These are phyloP conservation scores for Drosophila cognata DNA, from an alignment of 2,888 invertebrate species.

Conservation along the genomic window DNA sequence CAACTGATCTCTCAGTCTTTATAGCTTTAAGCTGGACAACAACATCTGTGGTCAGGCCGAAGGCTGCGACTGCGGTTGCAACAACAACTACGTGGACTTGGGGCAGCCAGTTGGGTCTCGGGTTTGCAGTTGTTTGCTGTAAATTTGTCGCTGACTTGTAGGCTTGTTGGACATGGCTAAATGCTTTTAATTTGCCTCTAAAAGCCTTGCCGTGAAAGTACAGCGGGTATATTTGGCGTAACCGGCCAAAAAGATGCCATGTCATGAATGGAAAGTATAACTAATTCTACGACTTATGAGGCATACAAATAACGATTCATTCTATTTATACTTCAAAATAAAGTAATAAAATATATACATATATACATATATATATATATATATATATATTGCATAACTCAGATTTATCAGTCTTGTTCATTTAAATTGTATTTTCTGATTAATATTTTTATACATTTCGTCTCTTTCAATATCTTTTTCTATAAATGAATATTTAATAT, in stretches of 20 bases:
- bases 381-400: not conserved
- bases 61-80: constrained; percentile 14
- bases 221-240: constrained; percentile 25
- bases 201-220: constrained; percentile 28
- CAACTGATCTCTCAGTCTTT: constrained; percentile 40
- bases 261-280: constrained; percentile 6
- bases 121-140: constrained; percentile 24
- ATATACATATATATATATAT: not conserved
- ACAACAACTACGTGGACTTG: constrained; percentile 40
- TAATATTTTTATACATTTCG: not conserved
- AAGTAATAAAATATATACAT: not conserved
- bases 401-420: not conserved
- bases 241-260: not conserved
- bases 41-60: constrained; percentile 19
- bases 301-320: not conserved
- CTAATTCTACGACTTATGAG: not conserved
- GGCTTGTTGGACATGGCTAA: constrained; percentile 46
- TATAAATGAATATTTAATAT: too few species aligned
- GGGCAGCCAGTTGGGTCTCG: constrained; percentile 4
- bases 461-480: too few species aligned
- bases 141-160: constrained; percentile 60
- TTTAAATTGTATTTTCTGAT: not conserved
- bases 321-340: not conserved
- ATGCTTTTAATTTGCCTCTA: constrained; percentile 45
- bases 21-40: constrained; percentile 34